phyloP scores from a whole-genome alignment of 64 coral and sea anemone genomes.

The Dendrophyllia cribrosa region DNA sequence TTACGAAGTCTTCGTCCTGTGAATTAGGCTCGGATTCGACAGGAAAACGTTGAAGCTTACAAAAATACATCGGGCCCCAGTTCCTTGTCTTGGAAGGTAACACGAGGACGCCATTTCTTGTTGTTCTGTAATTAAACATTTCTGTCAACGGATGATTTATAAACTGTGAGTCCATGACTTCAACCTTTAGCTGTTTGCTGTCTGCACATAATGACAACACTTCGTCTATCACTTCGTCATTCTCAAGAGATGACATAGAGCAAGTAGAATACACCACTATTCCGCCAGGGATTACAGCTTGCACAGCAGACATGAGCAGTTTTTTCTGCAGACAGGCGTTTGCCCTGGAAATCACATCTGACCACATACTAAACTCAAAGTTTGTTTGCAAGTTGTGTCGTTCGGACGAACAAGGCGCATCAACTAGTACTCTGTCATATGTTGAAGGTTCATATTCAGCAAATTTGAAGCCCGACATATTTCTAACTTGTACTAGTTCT shows the following conservation, averaged over 20 bases:
- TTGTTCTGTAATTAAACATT: constrained; percentile 36
- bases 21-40: background rate
- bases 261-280: constrained; percentile 63
- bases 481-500: constrained; percentile 14
- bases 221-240: constrained; percentile 52
- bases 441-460: constrained; percentile 29
- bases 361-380: constrained; percentile 71
- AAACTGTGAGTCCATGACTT: constrained; percentile 11
- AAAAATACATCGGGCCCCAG: constrained; percentile 62
- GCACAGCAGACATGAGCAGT: constrained; percentile 48
- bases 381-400: constrained; percentile 56
- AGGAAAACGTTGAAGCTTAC: constrained; percentile 38
- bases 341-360: constrained; percentile 38
- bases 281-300: constrained; percentile 23
- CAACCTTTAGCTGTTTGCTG: background rate
- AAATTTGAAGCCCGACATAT: constrained; percentile 56
- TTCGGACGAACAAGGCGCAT: constrained; percentile 80
- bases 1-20: background rate
- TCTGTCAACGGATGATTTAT: background rate
- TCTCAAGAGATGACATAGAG: constrained; percentile 48
- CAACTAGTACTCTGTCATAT: constrained; percentile 75
- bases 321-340: constrained; percentile 41
- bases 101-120: constrained; percentile 30
- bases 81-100: constrained; percentile 30
- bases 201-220: constrained; percentile 13